These are phyloP conservation scores for Zosterops pallidus DNA, from an alignment of 2,113 vertebrate species.

Conservation along the genomic window DNA sequence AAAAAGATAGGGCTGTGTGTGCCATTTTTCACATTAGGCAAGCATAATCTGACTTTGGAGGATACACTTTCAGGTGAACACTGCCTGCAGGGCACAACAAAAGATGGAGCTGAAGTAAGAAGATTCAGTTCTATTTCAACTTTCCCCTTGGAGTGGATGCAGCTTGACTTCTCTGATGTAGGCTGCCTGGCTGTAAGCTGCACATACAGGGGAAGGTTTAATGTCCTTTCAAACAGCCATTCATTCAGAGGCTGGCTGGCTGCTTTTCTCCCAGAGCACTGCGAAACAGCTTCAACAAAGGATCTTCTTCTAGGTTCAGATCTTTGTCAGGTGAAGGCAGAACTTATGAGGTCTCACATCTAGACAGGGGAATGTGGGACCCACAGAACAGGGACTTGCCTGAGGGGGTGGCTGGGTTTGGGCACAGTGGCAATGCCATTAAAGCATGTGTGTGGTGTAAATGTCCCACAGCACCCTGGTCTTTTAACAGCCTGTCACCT, in stretches of 20 bases:
- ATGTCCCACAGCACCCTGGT: neutral
- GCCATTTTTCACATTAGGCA: neutral
- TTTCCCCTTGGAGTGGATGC: neutral
- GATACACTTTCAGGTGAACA: rapidly evolving
- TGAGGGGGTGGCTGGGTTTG: neutral
- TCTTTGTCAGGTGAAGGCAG: neutral
- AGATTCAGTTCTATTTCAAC: constrained; percentile 25
- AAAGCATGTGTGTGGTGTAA: neutral
- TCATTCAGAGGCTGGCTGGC: neutral
- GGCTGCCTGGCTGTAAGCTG: neutral
- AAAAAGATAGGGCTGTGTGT: neutral
- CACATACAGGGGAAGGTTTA: neutral
- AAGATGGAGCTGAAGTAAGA: constrained; percentile 1
- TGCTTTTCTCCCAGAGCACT: neutral
- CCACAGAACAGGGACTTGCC: neutral
- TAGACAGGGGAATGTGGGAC: neutral
- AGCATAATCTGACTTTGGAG: neutral
- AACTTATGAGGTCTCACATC: neutral
- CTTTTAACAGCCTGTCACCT: neutral
- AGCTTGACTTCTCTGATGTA: neutral
- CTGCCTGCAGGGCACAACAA: constrained; percentile 29
- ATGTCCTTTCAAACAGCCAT: neutral
- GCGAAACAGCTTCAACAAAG: neutral
- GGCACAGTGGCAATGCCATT: rapidly evolving
- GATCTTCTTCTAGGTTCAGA: neutral